Evolutionary conservation across 2,888 invertebrate genomes (phyloP).

Genomic region (Tetranychus truncatus): DNA sequence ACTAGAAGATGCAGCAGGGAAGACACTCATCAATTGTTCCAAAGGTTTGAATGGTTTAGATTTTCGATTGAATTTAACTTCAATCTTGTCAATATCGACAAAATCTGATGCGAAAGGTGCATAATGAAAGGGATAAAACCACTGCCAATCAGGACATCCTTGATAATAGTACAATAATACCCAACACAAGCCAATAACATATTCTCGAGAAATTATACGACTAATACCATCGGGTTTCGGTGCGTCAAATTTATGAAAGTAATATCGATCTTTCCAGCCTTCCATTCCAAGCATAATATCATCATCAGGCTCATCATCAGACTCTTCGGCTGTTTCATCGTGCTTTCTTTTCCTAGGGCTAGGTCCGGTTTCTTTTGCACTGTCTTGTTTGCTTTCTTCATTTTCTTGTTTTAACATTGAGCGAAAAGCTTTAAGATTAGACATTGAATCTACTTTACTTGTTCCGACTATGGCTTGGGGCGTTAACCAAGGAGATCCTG

Average conservation of each 20-base stretch:
- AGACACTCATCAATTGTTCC: constrained; percentile 98
- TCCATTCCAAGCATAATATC: constrained; percentile 85
- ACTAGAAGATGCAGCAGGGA: constrained; percentile 85
- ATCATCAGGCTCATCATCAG: constrained; percentile 56
- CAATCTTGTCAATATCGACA: constrained; percentile 61
- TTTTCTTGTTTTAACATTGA: constrained; percentile 35
- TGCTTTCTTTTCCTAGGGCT: not conserved
- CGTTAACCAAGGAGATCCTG: constrained; percentile 13
- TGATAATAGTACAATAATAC: constrained; percentile 96
- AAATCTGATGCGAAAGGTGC: constrained; percentile 99
- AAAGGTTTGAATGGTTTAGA: constrained; percentile 87
- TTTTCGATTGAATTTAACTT: constrained; percentile 63
- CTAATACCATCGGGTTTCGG: constrained; percentile 12
- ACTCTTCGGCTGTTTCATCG: constrained; percentile 30
- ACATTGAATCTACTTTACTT: not conserved
- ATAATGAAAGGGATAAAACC: constrained; percentile 99
- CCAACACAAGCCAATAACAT: constrained; percentile 92
- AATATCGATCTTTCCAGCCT: constrained; percentile 94
- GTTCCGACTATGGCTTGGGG: constrained; percentile 16
- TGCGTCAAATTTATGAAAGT: constrained; percentile 71
- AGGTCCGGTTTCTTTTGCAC: not conserved
- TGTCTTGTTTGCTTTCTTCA: constrained; percentile 10
- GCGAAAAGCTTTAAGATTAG: constrained; percentile 30
- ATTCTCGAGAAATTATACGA: constrained; percentile 33
- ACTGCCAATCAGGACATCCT: constrained; percentile 98